Evolutionary conservation across 2,113 vertebrate genomes (phyloP), one percentile per base, ranked within the genome.

Genomic region (Solea senegalensis): DNA sequence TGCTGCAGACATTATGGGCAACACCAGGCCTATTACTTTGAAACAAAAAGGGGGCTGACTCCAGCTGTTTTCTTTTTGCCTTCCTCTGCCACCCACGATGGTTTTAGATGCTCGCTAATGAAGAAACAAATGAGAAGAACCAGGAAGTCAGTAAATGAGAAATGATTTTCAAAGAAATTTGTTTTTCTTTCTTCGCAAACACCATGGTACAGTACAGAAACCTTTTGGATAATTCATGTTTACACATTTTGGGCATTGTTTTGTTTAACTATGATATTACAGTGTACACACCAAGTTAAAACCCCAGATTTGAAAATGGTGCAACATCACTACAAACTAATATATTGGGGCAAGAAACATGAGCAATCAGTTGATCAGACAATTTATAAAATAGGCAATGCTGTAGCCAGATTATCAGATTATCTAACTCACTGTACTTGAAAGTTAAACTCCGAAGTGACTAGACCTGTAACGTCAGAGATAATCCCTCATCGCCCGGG

Each of bases 31-130:
- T 50, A 28, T 70, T 51, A n/a, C 10, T 56, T 75, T 34, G n/a
- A 14, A 71, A 41, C 16, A n/a, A 63, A 56, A 58, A 59, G 27
- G 10, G 51, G 57, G 60, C 65, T 40, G 26, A 16, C 62, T 66
- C 53, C 61, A 66, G 56, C 64, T 83, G 79, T 74, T 76, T 72
- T 46, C 57, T 65, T 14, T 65, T 3, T 46, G 44, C 9, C 46
- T 73, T 75, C 15, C 9, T 40, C 26, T 67, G 10, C 16, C 68
- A 51, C 15, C 12, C 14, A 48, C 27, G 69, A 55, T 53, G 54
- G 52, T 76, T 81, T 65, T 8, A 43, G 56, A 43, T 45, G 39
- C n/a, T 28, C 44, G 2, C 51, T 73, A 62, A 76, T 65, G 46
- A 80, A 4, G 76, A 26, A 56, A 71, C 56, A 50, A 67, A 44